Base-by-base conservation (phyloP, 2,888 invertebrate genomes). In the Oscheius sp. region DNA sequence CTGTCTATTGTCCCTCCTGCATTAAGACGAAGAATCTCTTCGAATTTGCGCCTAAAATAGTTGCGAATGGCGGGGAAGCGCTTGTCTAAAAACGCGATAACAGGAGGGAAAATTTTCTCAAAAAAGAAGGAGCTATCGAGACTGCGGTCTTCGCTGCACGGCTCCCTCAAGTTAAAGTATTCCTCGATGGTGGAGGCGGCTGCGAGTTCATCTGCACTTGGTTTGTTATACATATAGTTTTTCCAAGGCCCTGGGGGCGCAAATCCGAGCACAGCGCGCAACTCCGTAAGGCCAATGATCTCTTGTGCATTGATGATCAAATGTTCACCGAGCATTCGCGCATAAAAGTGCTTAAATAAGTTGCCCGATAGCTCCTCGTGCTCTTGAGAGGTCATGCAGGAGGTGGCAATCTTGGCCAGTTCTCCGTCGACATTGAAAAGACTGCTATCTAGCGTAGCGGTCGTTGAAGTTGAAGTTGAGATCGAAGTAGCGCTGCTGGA, bases 221-320 rank as follows among this genome's bases (percentile, higher is more conserved):
- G 61, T 15, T 52, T 23, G n/a, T n/a, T n/a, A n/a, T n/a, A n/a
- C 31, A 52, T 65, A 61, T 69, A 65, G 12, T 73, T 58, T 29
- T 39, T 65, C 71, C 73, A 73, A n/a, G 50, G 50, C 23, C 71
- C 66, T 10, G 61, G 65, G 23, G 71, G 71, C 0, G 69, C 45
- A 50, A 73, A 71, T 1, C 66, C 71, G 37, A 73, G 53, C n/a
- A 31, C 71, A n/a, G 53, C 61, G 15, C 73, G 73, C 63, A 73
- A 17, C 34, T 73, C 73, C 45, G 33, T 55, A 17, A 61, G 45
- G 2, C 65, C 73, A 63, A 73, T 71, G 29, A 58, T 52, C 15
- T 25, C 66, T n/a, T 25, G 33, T 4, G 67, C 69, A 69, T 65
- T 65, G 20, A 1, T 52, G 34, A 71, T 48, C 65, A 73, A 64